phyloP scores from a whole-genome alignment of 2,888 invertebrate species.

The Pyrrhopygopsis socrates region DNA sequence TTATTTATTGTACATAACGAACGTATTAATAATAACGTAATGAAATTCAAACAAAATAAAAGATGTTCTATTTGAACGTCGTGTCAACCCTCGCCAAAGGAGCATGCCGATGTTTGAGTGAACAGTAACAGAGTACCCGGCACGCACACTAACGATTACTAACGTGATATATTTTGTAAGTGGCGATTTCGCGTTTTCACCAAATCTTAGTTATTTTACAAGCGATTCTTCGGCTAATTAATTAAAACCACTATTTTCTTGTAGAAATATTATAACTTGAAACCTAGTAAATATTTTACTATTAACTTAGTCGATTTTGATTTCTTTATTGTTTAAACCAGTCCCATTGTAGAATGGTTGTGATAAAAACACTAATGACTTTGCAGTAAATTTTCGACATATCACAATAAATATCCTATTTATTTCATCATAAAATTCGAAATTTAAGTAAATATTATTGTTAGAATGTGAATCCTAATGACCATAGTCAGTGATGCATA shows the following conservation, averaged over 20 bases:
- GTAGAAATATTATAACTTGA: not conserved
- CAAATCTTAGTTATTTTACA: constrained; percentile 44
- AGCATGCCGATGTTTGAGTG: constrained; percentile 1
- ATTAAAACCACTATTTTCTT: not conserved
- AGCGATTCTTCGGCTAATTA: constrained; percentile 1
- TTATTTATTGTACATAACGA: no score
- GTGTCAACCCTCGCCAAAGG: constrained; percentile 14
- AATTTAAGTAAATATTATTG: no score
- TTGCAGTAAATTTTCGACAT: no score
- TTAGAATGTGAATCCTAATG: no score
- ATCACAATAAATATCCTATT: no score
- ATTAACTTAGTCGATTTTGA: no score
- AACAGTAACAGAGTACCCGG: constrained; percentile 28
- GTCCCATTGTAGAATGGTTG: no score
- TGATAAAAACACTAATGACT: no score
- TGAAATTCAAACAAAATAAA: not conserved
- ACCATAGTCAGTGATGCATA: no score
- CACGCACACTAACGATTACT: constrained; percentile 87
- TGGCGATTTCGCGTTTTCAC: constrained; percentile 78
- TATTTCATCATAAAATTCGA: no score
- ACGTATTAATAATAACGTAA: not conserved
- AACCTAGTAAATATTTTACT: no score
- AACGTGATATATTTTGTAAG: constrained; percentile 91
- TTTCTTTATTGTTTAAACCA: no score
- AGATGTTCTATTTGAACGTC: not conserved